These are phyloP conservation scores for Argyrosomus regius DNA, from an alignment of 2,797 vertebrate genomes.

Conservation along the genomic window DNA sequence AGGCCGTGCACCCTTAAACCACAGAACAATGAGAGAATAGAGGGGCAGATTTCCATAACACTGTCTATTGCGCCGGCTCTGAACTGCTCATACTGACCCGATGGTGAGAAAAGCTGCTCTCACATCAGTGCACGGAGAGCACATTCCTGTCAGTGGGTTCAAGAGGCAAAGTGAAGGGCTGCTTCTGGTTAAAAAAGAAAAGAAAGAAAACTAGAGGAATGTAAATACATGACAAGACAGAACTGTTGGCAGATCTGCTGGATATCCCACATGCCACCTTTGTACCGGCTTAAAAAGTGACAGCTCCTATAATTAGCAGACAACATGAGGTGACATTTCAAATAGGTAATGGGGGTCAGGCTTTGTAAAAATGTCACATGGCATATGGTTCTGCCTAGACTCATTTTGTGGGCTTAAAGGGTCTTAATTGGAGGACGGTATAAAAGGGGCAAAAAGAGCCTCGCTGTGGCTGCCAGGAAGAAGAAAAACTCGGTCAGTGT, in stretches of 20 bases:
- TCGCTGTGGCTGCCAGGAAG: constrained; percentile 46
- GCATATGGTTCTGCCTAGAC: constrained; percentile 11
- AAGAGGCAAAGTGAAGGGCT: constrained; percentile 28
- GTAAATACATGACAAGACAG: constrained; percentile 30
- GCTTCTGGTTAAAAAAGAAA: not conserved
- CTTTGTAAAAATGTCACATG: constrained; percentile 54
- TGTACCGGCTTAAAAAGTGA: constrained; percentile 13
- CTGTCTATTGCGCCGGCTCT: constrained; percentile 63
- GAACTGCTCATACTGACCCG: constrained; percentile 58
- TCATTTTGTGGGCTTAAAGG: constrained; percentile 33
- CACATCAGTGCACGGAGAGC: constrained; percentile 21
- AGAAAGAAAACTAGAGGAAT: constrained; percentile 33
- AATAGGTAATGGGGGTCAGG: constrained; percentile 41
- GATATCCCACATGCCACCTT: constrained; percentile 35
- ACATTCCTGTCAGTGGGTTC: constrained; percentile 37
- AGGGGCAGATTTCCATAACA: constrained; percentile 80
- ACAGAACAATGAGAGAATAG: constrained; percentile 78
- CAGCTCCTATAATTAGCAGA: constrained; percentile 45
- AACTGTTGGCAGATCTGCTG: not conserved
- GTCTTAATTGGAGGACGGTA: constrained; percentile 54
- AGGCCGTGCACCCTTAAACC: constrained; percentile 58
- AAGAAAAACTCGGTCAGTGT: constrained; percentile 76
- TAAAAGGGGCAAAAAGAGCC: constrained; percentile 35
- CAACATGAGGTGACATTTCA: constrained; percentile 54
- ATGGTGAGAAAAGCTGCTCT: constrained; percentile 59